Evolutionary conservation across 2,113 vertebrate genomes (phyloP).

Genomic region (Phocoena phocoena): DNA sequence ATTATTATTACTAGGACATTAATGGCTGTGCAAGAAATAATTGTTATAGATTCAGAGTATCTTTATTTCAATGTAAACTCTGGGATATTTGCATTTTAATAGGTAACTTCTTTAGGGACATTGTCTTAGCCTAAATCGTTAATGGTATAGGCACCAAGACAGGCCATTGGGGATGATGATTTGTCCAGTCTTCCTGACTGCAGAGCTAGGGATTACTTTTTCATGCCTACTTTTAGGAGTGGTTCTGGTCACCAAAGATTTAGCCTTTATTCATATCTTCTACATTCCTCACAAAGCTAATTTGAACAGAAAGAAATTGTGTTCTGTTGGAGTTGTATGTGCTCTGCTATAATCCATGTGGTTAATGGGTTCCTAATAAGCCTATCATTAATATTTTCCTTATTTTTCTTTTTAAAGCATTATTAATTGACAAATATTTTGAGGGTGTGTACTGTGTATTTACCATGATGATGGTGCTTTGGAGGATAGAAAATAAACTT

Average conservation of each 20-base stretch:
- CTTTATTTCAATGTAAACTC: not conserved
- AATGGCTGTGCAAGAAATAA: constrained; percentile 3
- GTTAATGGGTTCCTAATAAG: not conserved
- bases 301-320: not conserved
- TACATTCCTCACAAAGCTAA: not conserved
- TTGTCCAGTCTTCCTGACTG: not conserved
- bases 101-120: not conserved
- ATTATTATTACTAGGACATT: not conserved
- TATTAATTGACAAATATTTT: not conserved
- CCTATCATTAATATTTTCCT: not conserved
- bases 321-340: not conserved
- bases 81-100: not conserved
- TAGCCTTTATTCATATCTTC: not conserved
- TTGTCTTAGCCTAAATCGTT: not conserved
- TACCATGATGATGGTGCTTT: not conserved
- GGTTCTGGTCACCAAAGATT: not conserved
- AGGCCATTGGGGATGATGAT: not conserved
- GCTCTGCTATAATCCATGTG: not conserved
- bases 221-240: not conserved
- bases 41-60: not conserved
- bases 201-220: not conserved
- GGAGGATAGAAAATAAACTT: not conserved
- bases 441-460: not conserved
- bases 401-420: not conserved
- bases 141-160: not conserved